Evolutionary conservation across 1,140 invertebrate genomes (phyloP).

Genomic region (Dreissena rostriformis): DNA sequence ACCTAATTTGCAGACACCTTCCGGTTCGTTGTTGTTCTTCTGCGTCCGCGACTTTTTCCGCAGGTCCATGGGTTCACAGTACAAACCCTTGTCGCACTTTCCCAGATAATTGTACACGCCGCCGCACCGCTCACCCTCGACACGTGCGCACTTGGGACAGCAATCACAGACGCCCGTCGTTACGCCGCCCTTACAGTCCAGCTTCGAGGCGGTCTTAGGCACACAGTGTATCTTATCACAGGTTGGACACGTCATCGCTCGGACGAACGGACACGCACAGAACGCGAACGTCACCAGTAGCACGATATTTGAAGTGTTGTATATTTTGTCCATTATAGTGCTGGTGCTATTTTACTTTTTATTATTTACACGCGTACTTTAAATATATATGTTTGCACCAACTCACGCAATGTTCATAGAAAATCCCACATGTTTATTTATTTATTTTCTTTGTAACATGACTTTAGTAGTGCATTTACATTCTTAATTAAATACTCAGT

Average conservation of each 20-base stretch:
- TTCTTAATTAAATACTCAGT: too few species aligned
- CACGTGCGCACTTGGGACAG: slow-evolving; percentile 78
- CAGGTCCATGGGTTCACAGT: slow-evolving; percentile 63
- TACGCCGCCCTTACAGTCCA: slow-evolving; percentile 74
- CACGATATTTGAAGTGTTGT: too few species aligned
- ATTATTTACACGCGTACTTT: too few species aligned
- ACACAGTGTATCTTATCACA: slow-evolving; percentile 77
- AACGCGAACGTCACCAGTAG: slow-evolving; percentile 25
- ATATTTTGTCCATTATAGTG: slow-evolving; percentile 1
- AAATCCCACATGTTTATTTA: too few species aligned
- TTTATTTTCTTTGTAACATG: too few species aligned
- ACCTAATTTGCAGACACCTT: slow-evolving; percentile 66
- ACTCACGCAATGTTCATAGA: too few species aligned
- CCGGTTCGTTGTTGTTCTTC: slow-evolving; percentile 38
- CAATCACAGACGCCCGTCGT: slow-evolving; percentile 78
- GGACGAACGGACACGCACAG: slow-evolving; percentile 26
- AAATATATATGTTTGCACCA: too few species aligned
- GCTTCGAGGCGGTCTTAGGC: slow-evolving; percentile 59
- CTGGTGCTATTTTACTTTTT: too few species aligned
- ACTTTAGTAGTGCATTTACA: too few species aligned
- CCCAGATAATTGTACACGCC: slow-evolving; percentile 77
- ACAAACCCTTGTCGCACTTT: slow-evolving; percentile 76
- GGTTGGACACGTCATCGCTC: slow-evolving; percentile 69
- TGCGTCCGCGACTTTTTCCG: slow-evolving; percentile 17
- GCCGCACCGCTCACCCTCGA: slow-evolving; percentile 74